phyloP scores from a whole-genome alignment of 1,140 invertebrate genomes.

The Drosophila navojoa region DNA sequence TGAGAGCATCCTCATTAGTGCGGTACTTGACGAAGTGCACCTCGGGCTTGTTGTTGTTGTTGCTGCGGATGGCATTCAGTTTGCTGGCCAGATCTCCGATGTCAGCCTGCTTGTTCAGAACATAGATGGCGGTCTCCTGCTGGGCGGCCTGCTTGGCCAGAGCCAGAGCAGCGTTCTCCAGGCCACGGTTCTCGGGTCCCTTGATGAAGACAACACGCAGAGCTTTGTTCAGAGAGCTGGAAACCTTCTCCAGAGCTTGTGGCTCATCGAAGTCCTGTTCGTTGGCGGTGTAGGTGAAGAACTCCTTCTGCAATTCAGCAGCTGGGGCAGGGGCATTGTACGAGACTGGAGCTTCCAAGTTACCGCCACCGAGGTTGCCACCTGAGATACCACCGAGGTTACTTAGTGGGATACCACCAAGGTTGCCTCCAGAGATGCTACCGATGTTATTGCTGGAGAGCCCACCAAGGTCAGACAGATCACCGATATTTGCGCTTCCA shows the following conservation, averaged over 20 bases:
- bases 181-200: constrained; percentile 66
- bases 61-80: constrained; percentile 59
- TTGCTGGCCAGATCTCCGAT: constrained; percentile 68
- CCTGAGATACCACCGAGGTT: constrained; percentile 3
- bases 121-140: constrained; percentile 75
- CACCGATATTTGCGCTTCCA: constrained; percentile 1
- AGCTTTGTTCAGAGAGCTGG: constrained; percentile 59
- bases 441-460: constrained; percentile 26
- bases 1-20: constrained; percentile 72
- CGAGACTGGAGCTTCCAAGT: constrained; percentile 54
- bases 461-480: constrained; percentile 19
- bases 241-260: constrained; percentile 52
- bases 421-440: constrained; percentile 19
- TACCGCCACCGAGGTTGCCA: constrained; percentile 6
- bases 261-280: constrained; percentile 70
- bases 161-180: constrained; percentile 71
- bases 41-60: constrained; percentile 67
- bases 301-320: constrained; percentile 71
- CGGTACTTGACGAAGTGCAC: constrained; percentile 82
- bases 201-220: constrained; percentile 76
- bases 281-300: constrained; percentile 70
- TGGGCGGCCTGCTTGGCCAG: constrained; percentile 74
- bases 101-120: constrained; percentile 74
- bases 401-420: constrained; percentile 43
- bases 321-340: constrained; percentile 65